These are phyloP conservation scores for Egretta garzetta DNA, from an alignment of 2,113 vertebrate species.

Conservation along the genomic window DNA sequence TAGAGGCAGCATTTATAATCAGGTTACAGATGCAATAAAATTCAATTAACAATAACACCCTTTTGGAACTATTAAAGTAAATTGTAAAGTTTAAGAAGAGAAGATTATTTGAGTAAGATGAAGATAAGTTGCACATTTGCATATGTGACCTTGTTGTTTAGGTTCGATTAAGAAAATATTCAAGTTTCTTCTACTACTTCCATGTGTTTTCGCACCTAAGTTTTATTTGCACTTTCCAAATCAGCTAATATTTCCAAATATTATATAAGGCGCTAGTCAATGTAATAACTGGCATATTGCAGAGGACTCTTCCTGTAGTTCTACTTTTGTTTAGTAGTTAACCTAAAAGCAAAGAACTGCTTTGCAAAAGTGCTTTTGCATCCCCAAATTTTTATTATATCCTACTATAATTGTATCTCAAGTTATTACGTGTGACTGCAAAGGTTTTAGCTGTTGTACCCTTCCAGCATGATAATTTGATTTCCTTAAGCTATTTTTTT, in stretches of 20 bases:
- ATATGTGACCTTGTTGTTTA: neutral
- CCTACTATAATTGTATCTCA: neutral
- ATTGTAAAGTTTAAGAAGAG: neutral
- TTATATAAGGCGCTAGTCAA: neutral
- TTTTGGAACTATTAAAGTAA: neutral
- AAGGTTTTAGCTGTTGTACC: neutral
- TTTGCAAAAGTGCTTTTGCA: neutral
- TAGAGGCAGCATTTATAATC: neutral
- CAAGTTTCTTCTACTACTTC: neutral
- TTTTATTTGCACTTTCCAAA: neutral
- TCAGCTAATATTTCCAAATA: neutral
- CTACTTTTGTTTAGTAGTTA: neutral
- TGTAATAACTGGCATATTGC: neutral
- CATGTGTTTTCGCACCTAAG: neutral
- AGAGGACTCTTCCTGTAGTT: neutral
- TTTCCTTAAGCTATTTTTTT: neutral
- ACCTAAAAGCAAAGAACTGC: neutral
- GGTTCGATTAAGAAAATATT: neutral
- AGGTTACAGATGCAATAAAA: neutral
- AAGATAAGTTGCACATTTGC: neutral
- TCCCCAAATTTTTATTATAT: neutral
- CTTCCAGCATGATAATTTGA: neutral
- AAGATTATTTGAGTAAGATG: neutral
- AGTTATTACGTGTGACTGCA: neutral
- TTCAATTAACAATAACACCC: neutral